phyloP scores from a whole-genome alignment of 1,140 invertebrate species.

The Dendroctonus valens region DNA sequence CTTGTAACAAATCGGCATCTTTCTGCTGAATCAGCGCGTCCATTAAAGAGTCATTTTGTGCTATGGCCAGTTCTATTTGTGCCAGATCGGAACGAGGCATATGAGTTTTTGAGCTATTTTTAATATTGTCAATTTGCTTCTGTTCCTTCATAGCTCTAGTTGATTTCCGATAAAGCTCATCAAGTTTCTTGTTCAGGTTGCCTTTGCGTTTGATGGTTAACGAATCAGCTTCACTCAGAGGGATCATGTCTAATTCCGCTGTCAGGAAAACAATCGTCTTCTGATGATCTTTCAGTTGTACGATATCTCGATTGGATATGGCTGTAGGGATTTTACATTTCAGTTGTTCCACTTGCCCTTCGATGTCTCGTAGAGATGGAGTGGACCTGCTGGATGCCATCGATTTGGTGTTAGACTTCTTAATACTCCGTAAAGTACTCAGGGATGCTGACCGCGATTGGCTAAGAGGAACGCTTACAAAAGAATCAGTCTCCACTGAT shows the following conservation, averaged over 20 bases:
- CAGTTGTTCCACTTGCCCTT: constrained; percentile 26
- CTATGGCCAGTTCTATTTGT: constrained; percentile 29
- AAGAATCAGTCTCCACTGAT: constrained; percentile 31
- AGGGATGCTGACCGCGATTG: constrained; percentile 5
- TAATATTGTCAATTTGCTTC: constrained; percentile 16
- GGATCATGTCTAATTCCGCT: constrained; percentile 35
- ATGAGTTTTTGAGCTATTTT: constrained; percentile 23
- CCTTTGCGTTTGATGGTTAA: constrained; percentile 23
- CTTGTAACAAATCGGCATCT: constrained; percentile 2
- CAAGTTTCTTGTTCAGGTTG: constrained; percentile 21
- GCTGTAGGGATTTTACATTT: constrained; percentile 26
- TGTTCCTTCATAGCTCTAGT: constrained; percentile 28
- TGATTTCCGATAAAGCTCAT: constrained; percentile 27
- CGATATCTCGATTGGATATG: constrained; percentile 31
- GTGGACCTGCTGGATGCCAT: constrained; percentile 2
- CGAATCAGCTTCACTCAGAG: not conserved
- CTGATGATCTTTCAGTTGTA: constrained; percentile 22
- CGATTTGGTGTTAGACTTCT: not conserved
- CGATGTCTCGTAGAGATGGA: constrained; percentile 28
- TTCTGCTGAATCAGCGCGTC: constrained; percentile 15
- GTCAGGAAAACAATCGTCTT: constrained; percentile 30
- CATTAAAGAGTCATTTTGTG: constrained; percentile 28
- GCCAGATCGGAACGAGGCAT: constrained; percentile 16
- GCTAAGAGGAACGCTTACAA: constrained; percentile 25
- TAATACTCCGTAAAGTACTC: constrained; percentile 1